These are phyloP conservation scores for Ia io DNA, from an alignment of 2,113 vertebrate genomes.

Conservation along the genomic window DNA sequence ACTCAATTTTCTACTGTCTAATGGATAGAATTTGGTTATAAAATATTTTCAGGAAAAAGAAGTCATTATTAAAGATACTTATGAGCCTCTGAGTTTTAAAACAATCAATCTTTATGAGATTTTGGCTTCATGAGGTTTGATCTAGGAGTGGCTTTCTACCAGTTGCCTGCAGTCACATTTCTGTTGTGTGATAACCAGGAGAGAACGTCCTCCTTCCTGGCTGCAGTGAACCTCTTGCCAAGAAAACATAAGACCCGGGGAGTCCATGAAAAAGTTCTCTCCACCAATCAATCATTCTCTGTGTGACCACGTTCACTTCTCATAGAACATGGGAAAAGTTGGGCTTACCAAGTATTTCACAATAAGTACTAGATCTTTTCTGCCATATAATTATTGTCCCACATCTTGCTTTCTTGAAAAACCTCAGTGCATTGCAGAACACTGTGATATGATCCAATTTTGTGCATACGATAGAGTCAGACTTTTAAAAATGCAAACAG, in stretches of 20 bases:
- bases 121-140: not conserved
- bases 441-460: not conserved
- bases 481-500: not conserved
- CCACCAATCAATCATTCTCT: not conserved
- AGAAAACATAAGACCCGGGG: not conserved
- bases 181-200: not conserved
- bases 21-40: not conserved
- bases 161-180: not conserved
- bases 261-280: not conserved
- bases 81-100: not conserved
- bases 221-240: not conserved
- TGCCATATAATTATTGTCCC: not conserved
- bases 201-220: not conserved
- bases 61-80: not conserved
- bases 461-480: not conserved
- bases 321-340: not conserved
- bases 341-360: not conserved
- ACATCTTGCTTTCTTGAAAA: conserved; percentile 15
- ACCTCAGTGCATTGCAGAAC: not conserved
- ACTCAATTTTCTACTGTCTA: not conserved
- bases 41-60: conserved; percentile 28
- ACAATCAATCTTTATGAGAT: not conserved
- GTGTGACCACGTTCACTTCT: not conserved
- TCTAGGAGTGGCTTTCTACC: not conserved
- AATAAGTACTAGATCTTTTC: not conserved